A percentile compares a stretch with the other conserved stretches of the same genome.
These are phyloP conservation scores for Schlechtendalia chinensis DNA, from an alignment of 1,140 invertebrate species.

Conservation along the genomic window DNA sequence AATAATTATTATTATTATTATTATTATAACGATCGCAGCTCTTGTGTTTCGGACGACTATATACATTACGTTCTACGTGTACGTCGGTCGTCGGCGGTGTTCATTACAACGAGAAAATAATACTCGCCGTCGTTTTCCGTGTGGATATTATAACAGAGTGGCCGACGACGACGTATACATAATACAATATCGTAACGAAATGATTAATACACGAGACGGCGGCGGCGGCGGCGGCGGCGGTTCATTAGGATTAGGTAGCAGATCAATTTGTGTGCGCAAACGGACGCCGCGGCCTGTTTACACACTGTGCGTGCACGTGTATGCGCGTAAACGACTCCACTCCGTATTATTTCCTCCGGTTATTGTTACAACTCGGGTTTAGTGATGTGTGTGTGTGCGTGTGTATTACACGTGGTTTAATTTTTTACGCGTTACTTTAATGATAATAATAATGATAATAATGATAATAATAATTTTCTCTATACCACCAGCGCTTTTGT, in stretches of 20 bases:
- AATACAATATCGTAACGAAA: constrained; percentile 24
- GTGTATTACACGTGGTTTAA: constrained; percentile 4
- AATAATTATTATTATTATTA: too few species aligned
- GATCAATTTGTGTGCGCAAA: constrained; percentile 32
- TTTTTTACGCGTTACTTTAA: neutral
- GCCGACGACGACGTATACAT: neutral
- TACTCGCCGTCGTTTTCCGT: neutral
- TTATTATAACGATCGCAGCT: constrained; percentile 19
- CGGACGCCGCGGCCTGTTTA: neutral
- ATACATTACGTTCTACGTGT: too few species aligned
- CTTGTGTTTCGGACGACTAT: neutral
- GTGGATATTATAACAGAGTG: neutral
- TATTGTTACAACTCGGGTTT: neutral
- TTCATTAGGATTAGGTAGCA: constrained; percentile 41
- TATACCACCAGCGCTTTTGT: neutral
- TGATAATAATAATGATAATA: too few species aligned
- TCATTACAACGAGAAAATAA: constrained; percentile 33
- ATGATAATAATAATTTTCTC: neutral
- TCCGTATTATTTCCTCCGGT: constrained; percentile 19
- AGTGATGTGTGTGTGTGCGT: neutral
- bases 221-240: neutral
- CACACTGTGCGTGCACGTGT: constrained; percentile 12
- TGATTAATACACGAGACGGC: constrained; percentile 24
- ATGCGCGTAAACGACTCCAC: constrained; percentile 10
- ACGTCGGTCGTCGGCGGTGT: neutral